phyloP scores from a whole-genome alignment of 2,888 invertebrate genomes.

The Chirona hameri region DNA sequence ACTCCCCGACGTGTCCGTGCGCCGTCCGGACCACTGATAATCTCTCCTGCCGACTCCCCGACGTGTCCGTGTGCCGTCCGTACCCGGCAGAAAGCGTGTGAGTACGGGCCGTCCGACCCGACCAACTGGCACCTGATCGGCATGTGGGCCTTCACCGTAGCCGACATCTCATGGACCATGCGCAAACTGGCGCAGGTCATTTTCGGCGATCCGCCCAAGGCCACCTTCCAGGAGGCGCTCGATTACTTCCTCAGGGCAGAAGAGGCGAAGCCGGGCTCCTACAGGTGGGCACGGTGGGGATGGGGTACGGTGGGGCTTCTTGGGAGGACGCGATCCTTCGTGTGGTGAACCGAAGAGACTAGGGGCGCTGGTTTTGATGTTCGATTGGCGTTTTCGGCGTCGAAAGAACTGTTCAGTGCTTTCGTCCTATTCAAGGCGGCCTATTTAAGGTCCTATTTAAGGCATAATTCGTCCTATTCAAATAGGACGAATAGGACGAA shows the following conservation, averaged over 20 bases:
- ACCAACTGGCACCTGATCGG: constrained; percentile 30
- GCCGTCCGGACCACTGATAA: no score
- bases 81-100: constrained; percentile 3
- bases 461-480: no score
- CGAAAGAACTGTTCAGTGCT: no score
- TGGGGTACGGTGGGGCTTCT: no score
- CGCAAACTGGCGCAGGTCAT: constrained; percentile 69
- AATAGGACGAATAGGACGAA: no score
- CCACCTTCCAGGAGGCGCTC: constrained; percentile 77
- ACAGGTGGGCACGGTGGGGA: constrained; percentile 47
- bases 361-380: no score
- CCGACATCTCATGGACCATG: constrained; percentile 79
- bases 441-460: no score
- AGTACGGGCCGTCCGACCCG: constrained; percentile 9
- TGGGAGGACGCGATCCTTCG: no score
- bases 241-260: constrained; percentile 73
- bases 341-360: no score
- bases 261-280: constrained; percentile 70
- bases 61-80: background rate
- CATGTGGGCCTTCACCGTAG: constrained; percentile 65
- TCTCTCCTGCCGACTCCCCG: constrained; percentile 41
- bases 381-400: no score
- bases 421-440: no score
- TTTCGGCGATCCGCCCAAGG: constrained; percentile 70
- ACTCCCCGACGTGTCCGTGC: no score